Conservation (phyloP, 1,140 invertebrate genomes). For the Drosophila nasuta region DNA sequence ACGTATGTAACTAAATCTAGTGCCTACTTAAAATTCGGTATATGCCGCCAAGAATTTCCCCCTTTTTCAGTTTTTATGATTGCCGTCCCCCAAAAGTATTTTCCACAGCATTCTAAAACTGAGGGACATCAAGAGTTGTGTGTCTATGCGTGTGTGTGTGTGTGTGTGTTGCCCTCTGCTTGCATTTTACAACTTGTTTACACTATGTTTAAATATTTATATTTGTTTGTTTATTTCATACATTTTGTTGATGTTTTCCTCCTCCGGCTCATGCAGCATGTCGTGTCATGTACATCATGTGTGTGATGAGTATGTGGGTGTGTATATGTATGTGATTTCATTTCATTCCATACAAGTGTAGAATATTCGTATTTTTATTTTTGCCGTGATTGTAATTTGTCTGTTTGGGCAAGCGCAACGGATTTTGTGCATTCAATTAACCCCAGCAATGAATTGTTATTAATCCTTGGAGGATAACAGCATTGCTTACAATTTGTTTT, state of each 20-base stretch:
- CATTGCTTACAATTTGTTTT: conserved; percentile 32
- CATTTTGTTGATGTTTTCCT: conserved; percentile 3
- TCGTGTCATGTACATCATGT: conserved; percentile 4
- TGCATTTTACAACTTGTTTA: conserved; percentile 36
- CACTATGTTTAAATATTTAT: conserved; percentile 21
- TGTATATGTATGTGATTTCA: conserved; percentile 11
- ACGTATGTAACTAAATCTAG: conserved; percentile 8
- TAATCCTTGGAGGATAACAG: conserved; percentile 30
- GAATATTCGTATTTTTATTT: not conserved
- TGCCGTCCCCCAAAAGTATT: conserved; percentile 1
- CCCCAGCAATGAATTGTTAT: conserved; percentile 52
- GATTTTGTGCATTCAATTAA: conserved; percentile 58
- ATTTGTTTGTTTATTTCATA: conserved; percentile 2
- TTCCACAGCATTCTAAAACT: not conserved
- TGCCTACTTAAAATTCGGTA: conserved; percentile 9
- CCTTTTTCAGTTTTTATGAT: conserved; percentile 13
- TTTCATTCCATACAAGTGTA: conserved; percentile 3
- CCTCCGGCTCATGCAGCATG: conserved; percentile 36
- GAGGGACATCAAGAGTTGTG: not conserved
- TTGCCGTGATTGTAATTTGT: conserved; percentile 23
- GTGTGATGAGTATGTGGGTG: not conserved
- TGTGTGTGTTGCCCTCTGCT: not conserved
- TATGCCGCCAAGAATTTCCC: conserved; percentile 1
- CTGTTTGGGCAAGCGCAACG: conserved; percentile 14
- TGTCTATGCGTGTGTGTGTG: too few relatives aligned